Evolutionary conservation across 2,113 vertebrate species (phyloP), one percentile per base, ranked within the genome.

Genomic region (Puma concolor): DNA sequence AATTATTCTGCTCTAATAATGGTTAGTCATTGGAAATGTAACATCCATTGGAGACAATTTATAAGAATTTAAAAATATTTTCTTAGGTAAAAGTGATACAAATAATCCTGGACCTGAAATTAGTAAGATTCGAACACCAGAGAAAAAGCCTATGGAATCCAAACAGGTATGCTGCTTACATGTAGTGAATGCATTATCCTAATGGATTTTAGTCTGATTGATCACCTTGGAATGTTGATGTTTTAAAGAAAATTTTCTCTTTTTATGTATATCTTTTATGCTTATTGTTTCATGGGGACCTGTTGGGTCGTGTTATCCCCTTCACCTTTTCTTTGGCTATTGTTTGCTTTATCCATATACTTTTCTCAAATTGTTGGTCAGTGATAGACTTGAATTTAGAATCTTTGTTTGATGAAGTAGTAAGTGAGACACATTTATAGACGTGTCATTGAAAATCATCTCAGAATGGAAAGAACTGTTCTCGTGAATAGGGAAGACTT

Each of bases 51-150:
- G 41, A 86, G 63, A 95, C 52, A 93, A 88, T 85, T 87, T 91
- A 91, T 74, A 94, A 94, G 54, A 79, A 74, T 91, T 97, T 96
- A 77, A 0, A 94, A 95, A 88, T 96, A 95, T 98, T 33, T 98
- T 97, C 96, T 97, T 97, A 99, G 99, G 99, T 98, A 99, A 99
- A 99, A 98, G 98, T 95, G 99, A 99, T 97, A 98, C 98, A 91
- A 97, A 77, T 92, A 99, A 98, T 98, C 98, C 98, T 97, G 99
- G 99, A 98, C 97, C 99, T 9, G 99, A 99, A 98, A 99, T 99
- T 92, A 99, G 9, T 98, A 99, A 99, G 98, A 99, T 99, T 98
- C 99, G 99, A 96, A 99, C 99, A 72, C 99, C 99, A 77, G 99
- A 99, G 97, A 99, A 99, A 98, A 99, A 99, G 95, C 98, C 97